Evolutionary conservation across 2,113 vertebrate genomes (phyloP).

Genomic region (Stegostoma tigrinum): DNA sequence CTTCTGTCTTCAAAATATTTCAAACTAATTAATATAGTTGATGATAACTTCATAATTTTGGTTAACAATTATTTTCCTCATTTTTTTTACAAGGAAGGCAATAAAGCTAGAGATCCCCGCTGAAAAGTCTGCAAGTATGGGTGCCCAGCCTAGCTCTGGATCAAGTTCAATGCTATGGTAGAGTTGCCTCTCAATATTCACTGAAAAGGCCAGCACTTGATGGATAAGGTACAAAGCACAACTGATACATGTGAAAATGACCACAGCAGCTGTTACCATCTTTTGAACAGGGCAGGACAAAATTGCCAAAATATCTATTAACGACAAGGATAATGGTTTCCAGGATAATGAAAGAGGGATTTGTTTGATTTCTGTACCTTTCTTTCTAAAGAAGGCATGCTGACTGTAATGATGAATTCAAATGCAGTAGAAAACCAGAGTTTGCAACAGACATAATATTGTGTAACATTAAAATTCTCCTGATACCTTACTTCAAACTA

Average conservation of each 20-base stretch:
- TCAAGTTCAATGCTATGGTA: neutral
- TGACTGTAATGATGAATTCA: neutral
- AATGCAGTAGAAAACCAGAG: neutral
- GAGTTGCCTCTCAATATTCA: neutral
- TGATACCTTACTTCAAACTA: neutral
- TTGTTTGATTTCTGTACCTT: neutral
- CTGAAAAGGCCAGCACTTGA: neutral
- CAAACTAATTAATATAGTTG: neutral
- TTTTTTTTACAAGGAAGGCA: neutral
- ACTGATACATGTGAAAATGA: neutral
- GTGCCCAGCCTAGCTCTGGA: neutral
- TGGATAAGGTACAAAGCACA: neutral
- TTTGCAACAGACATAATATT: neutral
- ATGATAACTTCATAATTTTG: neutral
- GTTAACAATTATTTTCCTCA: neutral
- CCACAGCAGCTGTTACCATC: too few species aligned
- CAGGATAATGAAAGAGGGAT: neutral
- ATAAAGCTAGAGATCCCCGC: neutral
- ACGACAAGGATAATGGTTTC: neutral
- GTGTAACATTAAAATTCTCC: neutral
- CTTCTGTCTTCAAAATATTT: neutral
- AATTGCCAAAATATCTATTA: neutral
- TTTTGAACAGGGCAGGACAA: neutral
- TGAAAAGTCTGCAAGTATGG: neutral
- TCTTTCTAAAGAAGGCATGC: neutral